Base-by-base conservation (phyloP, 2,888 invertebrate genomes). In the Trissolcus brochymenae region DNA sequence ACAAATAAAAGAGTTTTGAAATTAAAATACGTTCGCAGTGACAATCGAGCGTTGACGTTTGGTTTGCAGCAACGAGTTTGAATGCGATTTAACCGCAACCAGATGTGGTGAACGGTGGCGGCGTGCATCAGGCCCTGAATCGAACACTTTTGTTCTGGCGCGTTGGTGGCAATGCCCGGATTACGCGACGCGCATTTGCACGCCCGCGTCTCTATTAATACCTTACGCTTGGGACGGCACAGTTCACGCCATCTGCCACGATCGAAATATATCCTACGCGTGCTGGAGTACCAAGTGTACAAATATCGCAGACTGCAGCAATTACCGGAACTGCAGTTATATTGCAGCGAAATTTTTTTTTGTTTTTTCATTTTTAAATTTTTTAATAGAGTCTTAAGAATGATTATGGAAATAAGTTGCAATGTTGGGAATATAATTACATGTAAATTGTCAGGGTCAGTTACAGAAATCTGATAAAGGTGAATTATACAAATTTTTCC, bases 121-220 rank as follows among this genome's bases (percentile, higher is more conserved):
- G 35, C 55, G 55, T 65, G 40, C 46, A 46, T 65, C n/a, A 7
- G 25, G 53, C 19, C 40, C 56, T 43, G 51, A 67, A 67, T 67
- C 53, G 54, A 59, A 59, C 17, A 53, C 67, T 67, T 67, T 67
- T 67, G 67, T 67, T 67, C 66, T 57, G 40, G 41, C 51, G 57
- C 59, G 67, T 60, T 17, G 59, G 59, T 67, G 59, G 53, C 59
- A 67, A 67, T 51, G 59, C 29, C 67, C 67, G 59, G 35, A 59
- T 57, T 50, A 57, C 66, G 66, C 66, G 57, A 41, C 46, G 56
- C 21, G 51, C 53, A 9, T 57, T 67, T 53, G 66, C 41, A 35
- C 66, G 35, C 46, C 35, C 56, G 65, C 56, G 66, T 29, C 67
- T 19, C 67, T 67, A 67, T 67, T 67, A 67, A 67, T 67, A 67